Conservation (phyloP, 1,140 invertebrate species). For the Pygmarrhopalites habei region DNA sequence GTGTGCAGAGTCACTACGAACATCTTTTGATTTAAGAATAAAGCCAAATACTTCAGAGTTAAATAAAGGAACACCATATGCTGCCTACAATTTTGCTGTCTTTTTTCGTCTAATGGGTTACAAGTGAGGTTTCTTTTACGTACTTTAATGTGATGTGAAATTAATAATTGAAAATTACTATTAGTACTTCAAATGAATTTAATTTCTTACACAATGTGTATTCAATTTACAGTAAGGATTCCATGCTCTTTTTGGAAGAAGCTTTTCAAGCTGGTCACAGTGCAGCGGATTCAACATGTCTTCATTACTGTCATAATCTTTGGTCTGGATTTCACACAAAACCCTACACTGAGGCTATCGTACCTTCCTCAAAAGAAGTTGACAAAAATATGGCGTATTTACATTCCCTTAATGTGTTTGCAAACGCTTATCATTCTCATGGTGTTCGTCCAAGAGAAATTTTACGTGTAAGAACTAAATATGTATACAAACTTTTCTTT, state of each 20-base stretch:
- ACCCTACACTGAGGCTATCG: constrained; percentile 30
- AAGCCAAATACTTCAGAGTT: constrained; percentile 52
- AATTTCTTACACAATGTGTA: not conserved
- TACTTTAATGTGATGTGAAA: too few relatives aligned
- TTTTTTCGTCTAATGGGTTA: constrained; percentile 79
- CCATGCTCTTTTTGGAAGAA: constrained; percentile 69
- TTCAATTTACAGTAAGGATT: constrained; percentile 56
- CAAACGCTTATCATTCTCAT: constrained; percentile 28
- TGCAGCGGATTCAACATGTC: constrained; percentile 71
- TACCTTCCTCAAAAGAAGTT: constrained; percentile 27
- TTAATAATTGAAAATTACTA: too few relatives aligned
- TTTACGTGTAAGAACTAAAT: constrained; percentile 21
- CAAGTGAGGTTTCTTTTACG: constrained; percentile 52
- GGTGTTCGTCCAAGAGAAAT: constrained; percentile 30
- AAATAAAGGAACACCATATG: constrained; percentile 72
- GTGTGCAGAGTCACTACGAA: constrained; percentile 77
- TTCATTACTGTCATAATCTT: constrained; percentile 51
- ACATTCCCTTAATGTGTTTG: constrained; percentile 31
- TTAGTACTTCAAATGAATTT: too few relatives aligned
- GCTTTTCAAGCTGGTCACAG: constrained; percentile 80
- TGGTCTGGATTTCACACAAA: constrained; percentile 32
- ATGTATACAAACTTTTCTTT: not conserved
- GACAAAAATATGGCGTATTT: constrained; percentile 33
- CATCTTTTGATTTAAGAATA: constrained; percentile 47
- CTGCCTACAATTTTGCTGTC: constrained; percentile 78